Evolutionary conservation across 2,113 vertebrate species (phyloP).

Genomic region (human): DNA sequence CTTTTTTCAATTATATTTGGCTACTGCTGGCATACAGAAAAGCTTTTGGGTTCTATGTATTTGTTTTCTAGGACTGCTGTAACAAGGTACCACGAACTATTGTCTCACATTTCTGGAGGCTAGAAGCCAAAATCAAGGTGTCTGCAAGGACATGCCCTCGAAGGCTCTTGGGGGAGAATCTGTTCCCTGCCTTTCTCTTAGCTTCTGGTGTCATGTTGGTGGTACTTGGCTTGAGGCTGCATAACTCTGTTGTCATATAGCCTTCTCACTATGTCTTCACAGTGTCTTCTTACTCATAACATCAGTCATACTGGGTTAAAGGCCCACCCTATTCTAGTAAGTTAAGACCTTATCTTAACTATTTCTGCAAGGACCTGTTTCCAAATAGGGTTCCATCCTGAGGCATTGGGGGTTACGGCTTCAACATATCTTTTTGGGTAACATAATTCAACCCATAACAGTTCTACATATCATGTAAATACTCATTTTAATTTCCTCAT

Average conservation of each 20-base stretch:
- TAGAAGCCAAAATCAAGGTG: neutral
- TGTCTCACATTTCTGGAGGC: neutral
- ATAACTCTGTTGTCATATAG: neutral
- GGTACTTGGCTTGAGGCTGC: neutral
- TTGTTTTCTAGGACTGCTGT: neutral
- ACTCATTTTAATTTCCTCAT: neutral
- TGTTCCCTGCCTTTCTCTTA: neutral
- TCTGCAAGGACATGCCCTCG: neutral
- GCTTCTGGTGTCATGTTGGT: neutral
- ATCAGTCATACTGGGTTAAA: neutral
- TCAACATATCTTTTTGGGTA: neutral
- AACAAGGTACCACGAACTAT: neutral
- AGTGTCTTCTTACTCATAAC: neutral
- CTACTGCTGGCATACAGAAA: neutral
- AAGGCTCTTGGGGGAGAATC: neutral
- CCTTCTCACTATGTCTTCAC: neutral
- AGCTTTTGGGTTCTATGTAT: neutral
- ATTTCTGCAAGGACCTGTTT: neutral
- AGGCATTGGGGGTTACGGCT: neutral
- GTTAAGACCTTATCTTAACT: neutral
- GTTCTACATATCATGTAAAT: neutral
- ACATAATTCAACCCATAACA: neutral
- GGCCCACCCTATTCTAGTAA: neutral
- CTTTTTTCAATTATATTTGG: neutral
- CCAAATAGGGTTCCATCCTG: neutral